phyloP scores from a whole-genome alignment of 2,888 invertebrate genomes.

The Troilus luridus region DNA sequence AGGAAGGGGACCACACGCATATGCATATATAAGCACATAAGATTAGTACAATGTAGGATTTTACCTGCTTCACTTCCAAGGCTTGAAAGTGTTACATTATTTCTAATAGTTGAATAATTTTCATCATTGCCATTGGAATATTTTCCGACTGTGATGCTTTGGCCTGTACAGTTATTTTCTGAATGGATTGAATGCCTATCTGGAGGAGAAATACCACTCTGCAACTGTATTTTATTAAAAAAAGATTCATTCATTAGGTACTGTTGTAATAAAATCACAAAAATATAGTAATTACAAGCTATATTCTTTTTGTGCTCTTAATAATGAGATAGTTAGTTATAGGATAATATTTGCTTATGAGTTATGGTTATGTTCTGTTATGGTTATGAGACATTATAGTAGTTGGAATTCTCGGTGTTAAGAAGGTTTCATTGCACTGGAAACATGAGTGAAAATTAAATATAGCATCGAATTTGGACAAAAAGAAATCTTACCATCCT shows the following conservation, averaged over 20 bases:
- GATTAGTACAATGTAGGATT: neutral
- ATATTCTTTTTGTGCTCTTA: neutral
- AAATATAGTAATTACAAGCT: neutral
- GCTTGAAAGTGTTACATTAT: constrained; percentile 71
- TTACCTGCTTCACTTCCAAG: constrained; percentile 72
- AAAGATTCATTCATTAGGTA: neutral
- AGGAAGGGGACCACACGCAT: neutral
- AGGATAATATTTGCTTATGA: neutral
- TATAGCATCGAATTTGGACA: neutral
- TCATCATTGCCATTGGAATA: constrained; percentile 58
- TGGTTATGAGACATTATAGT: neutral
- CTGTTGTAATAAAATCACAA: neutral
- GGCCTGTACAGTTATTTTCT: constrained; percentile 25
- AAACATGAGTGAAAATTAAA: neutral
- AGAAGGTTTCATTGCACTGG: neutral
- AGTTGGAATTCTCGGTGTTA: neutral
- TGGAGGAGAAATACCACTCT: constrained; percentile 48
- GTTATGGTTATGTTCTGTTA: neutral
- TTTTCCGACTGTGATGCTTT: constrained; percentile 12
- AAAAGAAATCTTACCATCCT: neutral
- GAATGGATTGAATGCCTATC: constrained; percentile 7
- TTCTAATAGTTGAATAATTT: constrained; percentile 69
- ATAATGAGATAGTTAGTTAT: neutral
- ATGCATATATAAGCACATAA: neutral
- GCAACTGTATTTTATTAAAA: constrained; percentile 8